Evolutionary conservation across 2,113 vertebrate species (phyloP), one percentile per base, ranked within the genome.

Genomic region (Plectropomus leopardus): DNA sequence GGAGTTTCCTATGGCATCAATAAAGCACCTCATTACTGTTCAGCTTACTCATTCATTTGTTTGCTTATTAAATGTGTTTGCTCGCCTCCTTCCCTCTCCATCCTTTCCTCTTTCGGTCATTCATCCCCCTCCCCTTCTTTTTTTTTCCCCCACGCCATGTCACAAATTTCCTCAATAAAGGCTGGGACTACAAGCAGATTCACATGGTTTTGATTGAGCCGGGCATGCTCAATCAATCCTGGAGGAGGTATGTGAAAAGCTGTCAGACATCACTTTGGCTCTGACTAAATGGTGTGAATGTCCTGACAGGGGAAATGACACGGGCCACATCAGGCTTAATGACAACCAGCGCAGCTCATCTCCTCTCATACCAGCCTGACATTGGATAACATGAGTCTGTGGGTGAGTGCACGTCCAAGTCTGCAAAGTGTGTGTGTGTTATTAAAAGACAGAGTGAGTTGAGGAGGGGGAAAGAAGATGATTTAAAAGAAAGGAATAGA

Each of bases 271-370:
- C 91, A 94, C 90, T 92, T 87, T 84, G 84, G 84, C 90, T 94
- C 91, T 92, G 90, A 94, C 93, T 92, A 92, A 94, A 92, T 66
- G 88, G 83, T 92, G 92, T 92, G 92, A 93, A 93, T 93, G 92
- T 94, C 90, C 92, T 88, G 93, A 92, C 93, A 92, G 88, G 90
- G 90, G 86, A 85, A 91, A 93, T 92, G 92, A 94, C 93, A 94
- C 86, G 88, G 91, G 89, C 91, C 91, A 72, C 90, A 91, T 94
- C 93, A 92, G 91, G 89, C 91, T 83, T 93, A 93, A 94, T 93
- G 93, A 93, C 88, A 89, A 87, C 64, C 88, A 87, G 88, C 78
- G 67, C 90, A 66, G 86, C 89, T 93, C 93, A 80, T 90, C 89
- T 87, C 91, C 88, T 81, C 80, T 89, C 83, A 79, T 69, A 87